These are phyloP conservation scores for Ranitomeya variabilis DNA, from an alignment of 2,113 vertebrate genomes.

Conservation along the genomic window DNA sequence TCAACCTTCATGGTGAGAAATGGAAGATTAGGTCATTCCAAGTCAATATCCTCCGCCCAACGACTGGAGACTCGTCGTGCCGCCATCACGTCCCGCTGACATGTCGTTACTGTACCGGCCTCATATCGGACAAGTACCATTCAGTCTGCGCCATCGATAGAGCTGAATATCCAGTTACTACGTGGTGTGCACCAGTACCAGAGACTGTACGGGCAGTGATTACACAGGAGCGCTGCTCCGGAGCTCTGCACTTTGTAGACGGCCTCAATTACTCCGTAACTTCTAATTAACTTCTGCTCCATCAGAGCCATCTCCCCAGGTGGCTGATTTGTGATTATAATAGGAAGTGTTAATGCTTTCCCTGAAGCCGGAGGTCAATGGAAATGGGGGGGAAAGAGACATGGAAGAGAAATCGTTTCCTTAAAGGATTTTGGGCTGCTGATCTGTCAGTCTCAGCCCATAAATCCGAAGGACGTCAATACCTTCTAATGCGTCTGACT, in stretches of 20 bases:
- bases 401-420: conserved; percentile 42
- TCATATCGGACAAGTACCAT: not conserved
- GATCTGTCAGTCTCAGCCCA: conserved; percentile 38
- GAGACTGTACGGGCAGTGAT: too few relatives aligned
- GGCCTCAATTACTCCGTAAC: not conserved
- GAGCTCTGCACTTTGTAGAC: not conserved
- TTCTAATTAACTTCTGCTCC: conserved; percentile 39
- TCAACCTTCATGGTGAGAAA: not conserved
- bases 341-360: conserved; percentile 44
- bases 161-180: not conserved
- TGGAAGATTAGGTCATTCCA: conserved; percentile 21
- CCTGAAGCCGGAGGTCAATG: conserved; percentile 43
- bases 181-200: not conserved
- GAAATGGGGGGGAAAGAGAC: conserved; percentile 4
- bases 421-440: conserved; percentile 51
- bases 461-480: conserved; percentile 51
- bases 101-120: not conserved
- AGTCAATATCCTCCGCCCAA: conserved; percentile 21
- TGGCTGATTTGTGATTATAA: conserved; percentile 46
- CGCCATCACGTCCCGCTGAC: conserved; percentile 20
- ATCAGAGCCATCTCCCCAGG: not conserved
- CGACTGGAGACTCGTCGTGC: not conserved
- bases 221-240: not conserved
- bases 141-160: not conserved
- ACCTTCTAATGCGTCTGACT: conserved; percentile 44